These are phyloP conservation scores for Lasioglossum albipes DNA, from an alignment of 1,140 invertebrate genomes.

Conservation along the genomic window DNA sequence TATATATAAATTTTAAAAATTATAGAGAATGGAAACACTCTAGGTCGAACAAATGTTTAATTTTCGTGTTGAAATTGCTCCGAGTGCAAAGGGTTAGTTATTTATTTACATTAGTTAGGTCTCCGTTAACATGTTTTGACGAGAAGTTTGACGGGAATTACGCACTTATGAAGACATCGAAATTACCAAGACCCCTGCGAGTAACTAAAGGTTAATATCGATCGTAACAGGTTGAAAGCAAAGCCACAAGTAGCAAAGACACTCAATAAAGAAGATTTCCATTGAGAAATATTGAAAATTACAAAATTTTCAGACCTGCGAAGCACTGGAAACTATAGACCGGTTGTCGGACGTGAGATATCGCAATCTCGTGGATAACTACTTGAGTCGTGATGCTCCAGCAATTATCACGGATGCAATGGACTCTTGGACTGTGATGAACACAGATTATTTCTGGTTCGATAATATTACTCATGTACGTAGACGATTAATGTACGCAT, in stretches of 20 bases:
- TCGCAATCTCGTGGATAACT: conserved; percentile 84
- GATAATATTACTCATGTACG: conserved; percentile 84
- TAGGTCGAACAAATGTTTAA: too few species aligned
- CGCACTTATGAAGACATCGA: too few species aligned
- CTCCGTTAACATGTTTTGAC: too few species aligned
- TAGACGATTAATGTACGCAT: conserved; percentile 10
- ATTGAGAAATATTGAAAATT: not conserved
- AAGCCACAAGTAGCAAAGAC: too few species aligned
- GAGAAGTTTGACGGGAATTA: too few species aligned
- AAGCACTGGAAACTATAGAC: conserved; percentile 82
- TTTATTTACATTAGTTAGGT: too few species aligned
- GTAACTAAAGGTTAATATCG: not conserved
- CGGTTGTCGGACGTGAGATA: conserved; percentile 84
- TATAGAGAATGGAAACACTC: too few species aligned
- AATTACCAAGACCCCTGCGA: too few species aligned
- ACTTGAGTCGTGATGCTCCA: conserved; percentile 85
- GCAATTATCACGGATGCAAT: conserved; percentile 87
- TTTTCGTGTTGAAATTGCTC: too few species aligned
- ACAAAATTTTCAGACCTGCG: conserved; percentile 81
- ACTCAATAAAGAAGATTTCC: too few species aligned
- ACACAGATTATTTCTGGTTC: conserved; percentile 84
- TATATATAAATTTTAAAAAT: too few species aligned
- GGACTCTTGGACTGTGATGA: conserved; percentile 84
- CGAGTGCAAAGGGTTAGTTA: too few species aligned
- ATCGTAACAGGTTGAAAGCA: not conserved